Conservation (phyloP, 2,888 invertebrate species). For the Drosophila maculinotata region DNA sequence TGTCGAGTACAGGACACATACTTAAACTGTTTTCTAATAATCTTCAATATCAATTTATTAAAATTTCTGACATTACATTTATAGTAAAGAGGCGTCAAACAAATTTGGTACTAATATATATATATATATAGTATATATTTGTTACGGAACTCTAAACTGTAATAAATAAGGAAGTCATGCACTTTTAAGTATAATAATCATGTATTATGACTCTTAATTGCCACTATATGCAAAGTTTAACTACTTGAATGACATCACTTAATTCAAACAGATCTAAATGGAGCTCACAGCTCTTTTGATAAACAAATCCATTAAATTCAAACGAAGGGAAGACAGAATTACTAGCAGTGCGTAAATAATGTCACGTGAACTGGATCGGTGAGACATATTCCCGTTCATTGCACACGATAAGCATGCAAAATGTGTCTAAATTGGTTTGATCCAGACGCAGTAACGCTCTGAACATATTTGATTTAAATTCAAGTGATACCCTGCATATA, state of each 20-base stretch:
- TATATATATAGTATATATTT: too few species aligned
- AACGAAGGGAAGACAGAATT: conserved; percentile 9
- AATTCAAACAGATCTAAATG: conserved; percentile 13
- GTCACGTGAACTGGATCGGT: conserved; percentile 50
- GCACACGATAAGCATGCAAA: conserved; percentile 36
- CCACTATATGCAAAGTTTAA: neutral
- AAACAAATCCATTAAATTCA: conserved; percentile 45
- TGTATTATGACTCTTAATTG: neutral
- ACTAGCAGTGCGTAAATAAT: conserved; percentile 14
- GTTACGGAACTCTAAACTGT: neutral
- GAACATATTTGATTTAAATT: neutral
- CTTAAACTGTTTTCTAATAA: too few species aligned
- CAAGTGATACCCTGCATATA: neutral
- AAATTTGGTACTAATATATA: too few species aligned
- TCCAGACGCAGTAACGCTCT: conserved; percentile 8
- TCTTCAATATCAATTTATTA: too few species aligned
- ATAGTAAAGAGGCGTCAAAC: too few species aligned
- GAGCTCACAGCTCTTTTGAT: conserved; percentile 18
- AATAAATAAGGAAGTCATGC: neutral
- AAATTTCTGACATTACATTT: too few species aligned
- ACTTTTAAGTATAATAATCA: neutral
- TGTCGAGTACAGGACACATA: too few species aligned
- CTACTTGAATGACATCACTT: conserved; percentile 16
- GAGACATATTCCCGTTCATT: conserved; percentile 39
- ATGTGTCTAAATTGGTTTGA: conserved; percentile 33